Percentiles rank a stretch among this genome's conserved stretches.
phyloP scores from a whole-genome alignment of 2,888 invertebrate species.

The Cephalotes varians region DNA sequence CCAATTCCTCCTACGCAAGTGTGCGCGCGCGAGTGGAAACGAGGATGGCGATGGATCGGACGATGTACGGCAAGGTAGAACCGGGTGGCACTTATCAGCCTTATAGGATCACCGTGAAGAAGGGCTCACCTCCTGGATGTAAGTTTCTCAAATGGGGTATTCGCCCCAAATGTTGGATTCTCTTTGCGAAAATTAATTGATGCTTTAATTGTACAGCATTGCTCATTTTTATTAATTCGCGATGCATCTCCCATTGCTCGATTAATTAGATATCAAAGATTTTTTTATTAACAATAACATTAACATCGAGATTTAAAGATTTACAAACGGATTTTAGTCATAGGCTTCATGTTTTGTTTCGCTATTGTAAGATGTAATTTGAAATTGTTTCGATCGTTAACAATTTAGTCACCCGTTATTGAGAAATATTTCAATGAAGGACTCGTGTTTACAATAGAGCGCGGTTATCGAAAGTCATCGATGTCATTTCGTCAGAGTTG shows the following conservation, averaged over 20 bases:
- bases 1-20: slow-evolving; percentile 23
- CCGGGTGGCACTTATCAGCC: slow-evolving; percentile 93
- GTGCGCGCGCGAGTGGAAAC: slow-evolving; percentile 9
- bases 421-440: background rate
- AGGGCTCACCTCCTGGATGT: slow-evolving; percentile 95
- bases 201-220: background rate
- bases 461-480: background rate
- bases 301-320: background rate
- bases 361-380: background rate
- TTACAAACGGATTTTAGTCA: background rate
- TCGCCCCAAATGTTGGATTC: background rate
- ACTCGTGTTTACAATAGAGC: background rate
- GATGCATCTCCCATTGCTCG: background rate
- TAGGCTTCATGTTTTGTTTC: background rate
- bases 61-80: slow-evolving; percentile 95
- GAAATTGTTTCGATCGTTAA: background rate
- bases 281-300: background rate
- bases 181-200: background rate
- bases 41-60: slow-evolving; percentile 91
- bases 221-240: background rate
- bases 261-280: background rate
- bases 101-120: slow-evolving; percentile 93
- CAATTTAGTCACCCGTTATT: background rate
- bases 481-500: background rate
- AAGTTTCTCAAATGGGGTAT: slow-evolving; percentile 86